A percentile compares a stretch with the other conserved stretches of the same genome.
Conservation (phyloP, 2,888 invertebrate genomes). For the Aphodius sticticus region DNA sequence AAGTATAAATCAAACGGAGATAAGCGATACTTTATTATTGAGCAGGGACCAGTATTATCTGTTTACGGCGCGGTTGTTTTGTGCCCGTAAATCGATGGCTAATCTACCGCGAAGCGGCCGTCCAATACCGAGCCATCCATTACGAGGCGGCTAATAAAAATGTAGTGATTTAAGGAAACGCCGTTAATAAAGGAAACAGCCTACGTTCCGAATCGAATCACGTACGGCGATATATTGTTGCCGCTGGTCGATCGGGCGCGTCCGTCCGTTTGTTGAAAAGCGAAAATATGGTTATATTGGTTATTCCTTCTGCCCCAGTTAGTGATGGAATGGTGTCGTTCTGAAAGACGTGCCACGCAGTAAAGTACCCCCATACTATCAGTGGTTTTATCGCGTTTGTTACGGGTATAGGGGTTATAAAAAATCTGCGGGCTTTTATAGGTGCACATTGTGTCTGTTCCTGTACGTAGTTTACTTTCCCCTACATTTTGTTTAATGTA, state of each 20-base stretch:
- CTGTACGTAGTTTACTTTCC: background rate
- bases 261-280: background rate
- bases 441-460: background rate
- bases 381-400: background rate
- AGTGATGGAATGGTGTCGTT: background rate
- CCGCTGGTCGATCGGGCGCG: background rate
- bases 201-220: slow-evolving; percentile 4
- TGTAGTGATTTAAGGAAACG: slow-evolving; percentile 4
- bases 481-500: background rate
- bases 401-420: background rate
- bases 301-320: background rate
- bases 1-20: slow-evolving; percentile 23
- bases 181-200: background rate
- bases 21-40: slow-evolving; percentile 26
- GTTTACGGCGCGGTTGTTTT: slow-evolving; percentile 23
- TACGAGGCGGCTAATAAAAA: background rate
- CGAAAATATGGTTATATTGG: slow-evolving; percentile 4
- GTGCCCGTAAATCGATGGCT: slow-evolving; percentile 13
- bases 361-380: background rate
- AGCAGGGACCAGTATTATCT: slow-evolving; percentile 17
- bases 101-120: background rate
- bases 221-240: background rate
- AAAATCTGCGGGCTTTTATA: background rate
- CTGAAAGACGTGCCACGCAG: background rate
- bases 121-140: background rate